Evolutionary conservation across 2,113 vertebrate genomes (phyloP), one percentile per base, ranked within the genome.

Genomic region (Pontoporia blainvillei): DNA sequence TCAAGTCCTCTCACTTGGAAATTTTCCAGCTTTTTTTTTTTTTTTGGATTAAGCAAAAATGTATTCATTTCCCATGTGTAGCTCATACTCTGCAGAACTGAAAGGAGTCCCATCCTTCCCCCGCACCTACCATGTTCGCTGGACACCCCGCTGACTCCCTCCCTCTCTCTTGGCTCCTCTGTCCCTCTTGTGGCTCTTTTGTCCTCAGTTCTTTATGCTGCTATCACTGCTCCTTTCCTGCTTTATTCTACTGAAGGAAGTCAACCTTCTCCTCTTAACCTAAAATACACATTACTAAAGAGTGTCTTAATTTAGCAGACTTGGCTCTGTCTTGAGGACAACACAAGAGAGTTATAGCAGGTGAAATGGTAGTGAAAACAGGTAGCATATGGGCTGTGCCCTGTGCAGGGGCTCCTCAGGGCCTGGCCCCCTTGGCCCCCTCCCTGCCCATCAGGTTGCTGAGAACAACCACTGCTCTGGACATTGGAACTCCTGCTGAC

Each of bases 91-190:
- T 13, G 14, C 4, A 0, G 12, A 52, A 9, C 3, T 2, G 14
- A 23, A 23, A 23, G 41, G 29, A 14, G 1, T 1, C 2, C 0
- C 1, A 5, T 39, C 1, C 34, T 18, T 11, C 49, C 25, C 9
- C 15, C 49, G 0, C 46, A 49, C 49, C 49, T 49, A 15, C 49
- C 21, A 2, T 13, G 21, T 5, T 36, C 7, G 5, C 12, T 7
- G 13, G 9, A 39, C 4, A 2, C 27, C 25, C 8, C 39, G 8
- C 2, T 14, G 36, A 46, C 11, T 13, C 18, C 46, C 66, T 12
- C 49, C 15, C 17, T 36, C n/a, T 59, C 34, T 39, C 25, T 18
- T 1, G 14, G 17, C 17, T 27, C 39, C 17, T 23, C 12, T 23
- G 52, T 67, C 41, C 20, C 23, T 72, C 18, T 34, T 6, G 23